Percentiles rank a stretch among this genome's conserved stretches.
Evolutionary conservation across 2,888 invertebrate genomes (phyloP).

Genomic region (Sinopyrophorus schimmeli): DNA sequence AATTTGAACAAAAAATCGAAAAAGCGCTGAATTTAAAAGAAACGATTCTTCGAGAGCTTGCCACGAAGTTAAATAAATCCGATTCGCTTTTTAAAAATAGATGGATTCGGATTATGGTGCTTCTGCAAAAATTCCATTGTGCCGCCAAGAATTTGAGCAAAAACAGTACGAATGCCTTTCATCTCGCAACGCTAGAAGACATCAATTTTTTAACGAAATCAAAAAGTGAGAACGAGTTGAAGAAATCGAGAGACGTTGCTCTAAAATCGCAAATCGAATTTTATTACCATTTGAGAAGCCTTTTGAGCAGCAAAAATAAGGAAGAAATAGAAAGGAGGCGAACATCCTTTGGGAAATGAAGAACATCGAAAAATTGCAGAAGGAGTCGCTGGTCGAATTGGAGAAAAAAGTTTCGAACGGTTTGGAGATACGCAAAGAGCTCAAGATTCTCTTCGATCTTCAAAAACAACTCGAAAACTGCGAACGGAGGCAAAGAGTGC

Average conservation of each 20-base stretch:
- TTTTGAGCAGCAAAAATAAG: constrained; percentile 50
- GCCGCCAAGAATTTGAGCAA: constrained; percentile 45
- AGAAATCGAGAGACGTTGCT: too few relatives aligned
- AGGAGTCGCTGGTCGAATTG: constrained; percentile 51
- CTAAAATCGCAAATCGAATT: constrained; percentile 8
- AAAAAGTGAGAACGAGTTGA: too few relatives aligned
- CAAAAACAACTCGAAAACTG: constrained; percentile 44
- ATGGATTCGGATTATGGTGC: constrained; percentile 45
- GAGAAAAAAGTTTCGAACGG: constrained; percentile 40
- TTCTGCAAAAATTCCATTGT: constrained; percentile 41
- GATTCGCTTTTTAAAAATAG: constrained; percentile 30
- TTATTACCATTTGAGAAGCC: constrained; percentile 6
- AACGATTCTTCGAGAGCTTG: not conserved
- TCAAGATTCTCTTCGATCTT: constrained; percentile 52
- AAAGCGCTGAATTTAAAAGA: not conserved
- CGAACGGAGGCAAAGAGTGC: constrained; percentile 29
- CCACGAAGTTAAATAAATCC: constrained; percentile 1
- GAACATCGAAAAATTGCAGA: constrained; percentile 51
- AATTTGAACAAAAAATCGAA: constrained; percentile 28
- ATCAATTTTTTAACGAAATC: too few relatives aligned
- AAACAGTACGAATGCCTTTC: constrained; percentile 46
- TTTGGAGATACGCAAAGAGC: constrained; percentile 51
- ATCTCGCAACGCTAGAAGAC: too few relatives aligned
- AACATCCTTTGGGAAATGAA: constrained; percentile 53
- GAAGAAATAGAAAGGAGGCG: constrained; percentile 43